Evolutionary conservation across 2,113 vertebrate species (phyloP).

Genomic region (Myotis lucifugus): DNA sequence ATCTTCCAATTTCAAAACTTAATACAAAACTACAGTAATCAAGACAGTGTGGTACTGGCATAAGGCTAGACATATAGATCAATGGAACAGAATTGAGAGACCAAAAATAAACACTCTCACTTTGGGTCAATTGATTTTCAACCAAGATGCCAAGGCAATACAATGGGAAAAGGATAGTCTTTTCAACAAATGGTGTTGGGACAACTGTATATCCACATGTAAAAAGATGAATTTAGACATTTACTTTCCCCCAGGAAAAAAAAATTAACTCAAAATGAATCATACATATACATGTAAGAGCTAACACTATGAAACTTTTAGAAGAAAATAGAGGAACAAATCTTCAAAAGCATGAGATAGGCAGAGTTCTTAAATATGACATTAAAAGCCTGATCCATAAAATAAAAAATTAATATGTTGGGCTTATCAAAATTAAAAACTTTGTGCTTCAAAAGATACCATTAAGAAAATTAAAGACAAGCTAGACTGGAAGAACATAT

Average conservation of each 20-base stretch:
- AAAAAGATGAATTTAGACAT: neutral
- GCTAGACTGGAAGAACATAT: neutral
- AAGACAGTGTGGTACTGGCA: neutral
- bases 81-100: neutral
- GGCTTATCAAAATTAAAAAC: neutral
- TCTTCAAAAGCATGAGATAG: neutral
- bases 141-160: neutral
- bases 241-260: neutral
- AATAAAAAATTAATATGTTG: neutral
- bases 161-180: neutral
- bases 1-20: neutral
- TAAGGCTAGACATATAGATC: neutral
- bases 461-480: conserved; percentile 1
- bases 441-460: neutral
- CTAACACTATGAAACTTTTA: neutral
- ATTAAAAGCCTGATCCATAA: neutral
- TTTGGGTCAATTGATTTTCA: neutral
- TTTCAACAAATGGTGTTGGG: neutral
- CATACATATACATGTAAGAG: neutral
- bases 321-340: neutral
- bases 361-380: neutral
- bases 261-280: conserved; percentile 5
- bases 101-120: neutral
- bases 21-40: neutral
- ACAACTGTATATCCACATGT: neutral